Conservation (phyloP, 2,113 vertebrate species). For the Platysternon megacephalum region DNA sequence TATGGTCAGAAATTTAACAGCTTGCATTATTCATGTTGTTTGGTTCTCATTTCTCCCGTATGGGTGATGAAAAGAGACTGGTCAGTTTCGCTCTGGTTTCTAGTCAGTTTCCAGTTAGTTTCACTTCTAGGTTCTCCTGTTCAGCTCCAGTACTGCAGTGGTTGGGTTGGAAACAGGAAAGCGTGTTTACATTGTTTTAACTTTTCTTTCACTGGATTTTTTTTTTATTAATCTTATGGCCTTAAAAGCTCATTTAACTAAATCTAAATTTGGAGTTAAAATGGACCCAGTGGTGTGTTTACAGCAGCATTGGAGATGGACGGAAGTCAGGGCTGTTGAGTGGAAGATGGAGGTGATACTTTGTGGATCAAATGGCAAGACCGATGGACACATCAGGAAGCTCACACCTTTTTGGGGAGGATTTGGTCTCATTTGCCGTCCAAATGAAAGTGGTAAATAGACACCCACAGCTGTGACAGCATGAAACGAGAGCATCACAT, state of each 20-base stretch:
- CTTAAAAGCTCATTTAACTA: background rate
- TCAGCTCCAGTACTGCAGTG: background rate
- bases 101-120: background rate
- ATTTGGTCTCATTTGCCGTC: background rate
- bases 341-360: background rate
- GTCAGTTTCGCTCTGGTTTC: background rate
- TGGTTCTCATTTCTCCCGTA: background rate
- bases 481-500: background rate
- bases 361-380: background rate
- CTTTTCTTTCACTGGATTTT: background rate
- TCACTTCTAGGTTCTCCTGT: background rate
- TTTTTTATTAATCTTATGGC: background rate
- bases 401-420: background rate
- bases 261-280: background rate
- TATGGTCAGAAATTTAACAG: background rate
- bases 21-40: background rate
- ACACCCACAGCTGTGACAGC: rapidly evolving
- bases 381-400: background rate
- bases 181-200: background rate
- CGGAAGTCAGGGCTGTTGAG: background rate
- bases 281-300: background rate
- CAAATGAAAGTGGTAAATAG: rapidly evolving
- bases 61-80: background rate
- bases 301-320: background rate
- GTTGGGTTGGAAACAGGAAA: background rate